Conservation (phyloP, 1,140 invertebrate species). For the Cecropterus lyciades region DNA sequence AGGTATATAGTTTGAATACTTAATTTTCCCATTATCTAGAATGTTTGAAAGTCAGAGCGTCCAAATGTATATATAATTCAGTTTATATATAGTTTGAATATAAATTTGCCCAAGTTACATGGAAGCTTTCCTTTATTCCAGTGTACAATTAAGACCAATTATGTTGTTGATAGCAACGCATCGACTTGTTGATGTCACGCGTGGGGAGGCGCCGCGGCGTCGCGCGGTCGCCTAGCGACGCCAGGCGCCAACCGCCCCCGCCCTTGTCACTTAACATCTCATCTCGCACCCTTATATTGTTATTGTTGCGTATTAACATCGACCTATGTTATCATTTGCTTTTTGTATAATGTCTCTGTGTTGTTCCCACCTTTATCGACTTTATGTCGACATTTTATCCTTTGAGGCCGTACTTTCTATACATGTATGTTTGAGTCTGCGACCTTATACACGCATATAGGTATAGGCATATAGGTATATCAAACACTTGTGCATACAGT, state of each 20-base stretch:
- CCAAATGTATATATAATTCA: no score
- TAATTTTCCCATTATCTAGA: no score
- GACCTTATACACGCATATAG: no score
- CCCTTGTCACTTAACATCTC: conserved; percentile 35
- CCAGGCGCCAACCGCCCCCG: conserved; percentile 41
- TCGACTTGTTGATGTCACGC: conserved; percentile 24
- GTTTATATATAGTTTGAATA: no score
- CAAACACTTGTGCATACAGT: no score
- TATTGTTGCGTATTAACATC: conserved; percentile 16
- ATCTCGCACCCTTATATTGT: conserved; percentile 33
- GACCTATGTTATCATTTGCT: background rate
- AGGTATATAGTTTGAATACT: no score
- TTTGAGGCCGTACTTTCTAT: no score
- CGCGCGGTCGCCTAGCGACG: conserved; percentile 40
- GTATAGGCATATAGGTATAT: no score
- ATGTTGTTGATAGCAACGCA: conserved; percentile 7
- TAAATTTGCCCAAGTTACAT: background rate
- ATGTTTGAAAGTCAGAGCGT: no score
- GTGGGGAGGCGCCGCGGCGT: conserved; percentile 38
- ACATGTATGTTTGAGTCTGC: no score
- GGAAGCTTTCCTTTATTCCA: conserved; percentile 16
- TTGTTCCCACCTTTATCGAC: background rate
- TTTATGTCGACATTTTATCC: background rate
- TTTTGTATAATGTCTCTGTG: background rate
- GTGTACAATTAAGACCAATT: conserved; percentile 25